Evolutionary conservation across 1,140 invertebrate species (phyloP), one percentile per base, ranked within the genome.

Genomic region (Acromyrmex heyeri): DNA sequence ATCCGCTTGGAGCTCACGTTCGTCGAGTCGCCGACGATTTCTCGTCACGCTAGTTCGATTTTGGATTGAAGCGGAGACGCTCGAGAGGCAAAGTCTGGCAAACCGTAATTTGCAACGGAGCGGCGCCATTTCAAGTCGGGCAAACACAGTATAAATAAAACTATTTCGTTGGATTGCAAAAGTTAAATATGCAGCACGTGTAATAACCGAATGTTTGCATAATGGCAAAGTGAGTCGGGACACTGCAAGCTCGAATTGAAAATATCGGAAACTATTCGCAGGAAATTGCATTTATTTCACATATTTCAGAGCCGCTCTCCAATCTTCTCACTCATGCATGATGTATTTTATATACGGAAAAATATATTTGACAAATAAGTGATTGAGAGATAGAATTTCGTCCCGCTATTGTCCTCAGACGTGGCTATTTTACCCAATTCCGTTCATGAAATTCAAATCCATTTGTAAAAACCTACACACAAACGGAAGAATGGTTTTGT

Each of bases 11-110:
- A 30, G 16, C 53, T 73, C 67, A 34, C 44, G 69, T 82, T 38
- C 24, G 65, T 27, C 50, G 77, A 69, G 27, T 70, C 53, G 24
- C 38, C 38, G 55, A 73, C 38, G 34, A 82, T 73, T 73, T 59
- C 79, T 59, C 55, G 67, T 69, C 38, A 21, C 24, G 18, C 38
- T 18, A 75, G 69, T 44, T 83, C 69, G 69, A 48, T 83, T 61
- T 75, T n/a, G 24, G 14, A 48, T 18, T 34, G n/a, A 34, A 48
- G 48, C 48, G 48, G 61, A 65, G 44, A 64, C 61, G 65, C 38
- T 50, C 61, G 55, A 8, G 55, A n/a, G 24, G 21, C 38, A 65
- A 44, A 48, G 27, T 65, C 61, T 27, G 24, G 27, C n/a, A 21
- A 78, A 24, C 24, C 24, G 18, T 77, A 48, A 77, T 64, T 77